Base-by-base conservation (phyloP, 2,888 invertebrate species). In the Limnephilus rhombicus region DNA sequence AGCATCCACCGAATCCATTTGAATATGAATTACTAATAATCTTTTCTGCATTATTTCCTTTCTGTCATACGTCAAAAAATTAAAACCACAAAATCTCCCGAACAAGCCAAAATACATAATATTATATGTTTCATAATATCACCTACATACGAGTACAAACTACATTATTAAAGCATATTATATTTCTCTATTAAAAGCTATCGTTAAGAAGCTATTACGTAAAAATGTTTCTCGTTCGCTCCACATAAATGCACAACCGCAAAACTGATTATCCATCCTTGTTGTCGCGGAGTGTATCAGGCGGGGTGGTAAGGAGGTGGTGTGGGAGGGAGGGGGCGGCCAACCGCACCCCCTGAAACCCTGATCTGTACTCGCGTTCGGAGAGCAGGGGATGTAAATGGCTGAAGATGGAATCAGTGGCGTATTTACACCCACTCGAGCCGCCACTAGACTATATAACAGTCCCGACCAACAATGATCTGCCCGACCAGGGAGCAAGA, bases 381-480 rank as follows among this genome's bases (percentile, higher is more conserved):
- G 53, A 68, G 85, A 41, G 85, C 45, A 41, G 85, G 85, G 85
- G 41, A 45, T 37, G 85, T 85, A 85, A 85, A 45, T 85, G 45
- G 37, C 85, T 85, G 85, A 85, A 85, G 85, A 85, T 41, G 85
- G 85, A 37, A 85, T 41, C 85, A 41, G 85, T 85, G 85, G 85
- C 85, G 85, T 85, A 85, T 85, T 85, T 85, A 41, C 85, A 85
- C 37, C 41, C 85, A 41, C 85, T 85, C 85, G 85, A 85, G n/a
- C 85, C 45, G 31, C 83, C 34, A 83, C 83, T 83, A 83, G 83
- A 83, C 85, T 37, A 18, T 31, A n/a, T 41, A 49, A 45, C 15
- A 49, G 49, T 49, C 49, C 49, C 49, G 15, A 49, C 41, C 85
- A 85, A 85, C 85, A 41, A 37, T 7, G 85, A n/a, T 24, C 85